Percentiles rank a stretch among this genome's conserved stretches.
Evolutionary conservation across 2,113 vertebrate genomes (phyloP).

Genomic region (Furnarius figulus): DNA sequence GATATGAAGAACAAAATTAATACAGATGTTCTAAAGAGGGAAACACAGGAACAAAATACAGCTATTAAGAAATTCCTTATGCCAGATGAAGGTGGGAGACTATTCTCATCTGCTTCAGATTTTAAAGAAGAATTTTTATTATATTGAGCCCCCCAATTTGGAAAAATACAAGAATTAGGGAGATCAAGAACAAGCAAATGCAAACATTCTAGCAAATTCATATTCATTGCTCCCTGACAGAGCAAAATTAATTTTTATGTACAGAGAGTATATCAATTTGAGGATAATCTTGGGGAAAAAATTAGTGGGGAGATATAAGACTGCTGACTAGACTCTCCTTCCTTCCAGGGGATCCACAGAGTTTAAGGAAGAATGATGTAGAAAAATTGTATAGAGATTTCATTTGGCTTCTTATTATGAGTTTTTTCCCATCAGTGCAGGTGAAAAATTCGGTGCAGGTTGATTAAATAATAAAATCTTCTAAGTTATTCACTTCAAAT

Average conservation of each 20-base stretch:
- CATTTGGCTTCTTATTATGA: neutral
- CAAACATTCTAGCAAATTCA: neutral
- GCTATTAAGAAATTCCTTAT: neutral
- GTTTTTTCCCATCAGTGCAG: neutral
- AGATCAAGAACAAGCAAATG: neutral
- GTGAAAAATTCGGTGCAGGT: neutral
- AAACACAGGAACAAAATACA: neutral
- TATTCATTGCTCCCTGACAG: neutral
- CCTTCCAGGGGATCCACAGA: neutral
- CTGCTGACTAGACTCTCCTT: neutral
- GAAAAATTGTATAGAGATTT: neutral
- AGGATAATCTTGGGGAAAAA: neutral
- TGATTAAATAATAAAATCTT: constrained; percentile 10
- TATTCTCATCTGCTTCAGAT: neutral
- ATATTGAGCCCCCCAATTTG: neutral
- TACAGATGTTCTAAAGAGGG: neutral
- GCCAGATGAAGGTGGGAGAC: neutral
- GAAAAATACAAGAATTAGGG: neutral
- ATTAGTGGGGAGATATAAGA: neutral
- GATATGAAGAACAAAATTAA: neutral
- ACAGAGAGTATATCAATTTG: neutral
- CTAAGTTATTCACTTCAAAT: neutral
- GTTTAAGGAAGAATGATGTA: neutral
- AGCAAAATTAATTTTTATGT: constrained; percentile 15
- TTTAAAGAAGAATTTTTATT: neutral